phyloP scores from a whole-genome alignment of 2,797 vertebrate genomes.

The Propithecus perrieri region DNA sequence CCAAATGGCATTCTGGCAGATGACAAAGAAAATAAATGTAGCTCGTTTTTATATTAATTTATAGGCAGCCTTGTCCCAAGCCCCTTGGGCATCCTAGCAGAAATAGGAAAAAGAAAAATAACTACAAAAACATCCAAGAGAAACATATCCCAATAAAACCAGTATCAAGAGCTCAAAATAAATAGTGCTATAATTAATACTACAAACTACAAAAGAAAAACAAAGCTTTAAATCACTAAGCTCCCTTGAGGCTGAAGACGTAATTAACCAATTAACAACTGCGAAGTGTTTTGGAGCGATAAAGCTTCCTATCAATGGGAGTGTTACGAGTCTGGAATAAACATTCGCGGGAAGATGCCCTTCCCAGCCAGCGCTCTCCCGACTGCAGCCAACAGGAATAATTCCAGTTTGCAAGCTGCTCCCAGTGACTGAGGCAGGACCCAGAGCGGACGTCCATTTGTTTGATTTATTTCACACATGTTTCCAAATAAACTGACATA shows the following conservation, averaged over 20 bases:
- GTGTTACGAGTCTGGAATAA: not conserved
- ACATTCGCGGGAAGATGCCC: not conserved
- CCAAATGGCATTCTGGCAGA: constrained; percentile 71
- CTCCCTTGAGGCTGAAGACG: constrained; percentile 33
- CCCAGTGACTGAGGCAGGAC: not conserved
- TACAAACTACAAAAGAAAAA: constrained; percentile 56
- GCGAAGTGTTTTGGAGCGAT: constrained; percentile 1
- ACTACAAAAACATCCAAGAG: constrained; percentile 68
- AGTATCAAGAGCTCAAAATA: constrained; percentile 67
- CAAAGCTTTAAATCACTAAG: constrained; percentile 27
- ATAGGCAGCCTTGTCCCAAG: constrained; percentile 60
- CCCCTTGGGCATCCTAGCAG: constrained; percentile 58
- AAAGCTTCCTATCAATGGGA: not conserved
- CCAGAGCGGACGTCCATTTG: not conserved
- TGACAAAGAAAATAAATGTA: constrained; percentile 53
- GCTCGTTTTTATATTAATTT: constrained; percentile 74
- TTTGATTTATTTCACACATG: not conserved
- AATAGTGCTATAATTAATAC: constrained; percentile 36
- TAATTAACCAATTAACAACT: constrained; percentile 63
- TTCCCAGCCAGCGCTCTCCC: not conserved
- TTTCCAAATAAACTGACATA: constrained; percentile 39
- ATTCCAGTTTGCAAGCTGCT: not conserved
- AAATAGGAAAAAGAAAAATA: constrained; percentile 63
- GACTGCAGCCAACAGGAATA: not conserved
- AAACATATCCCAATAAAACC: constrained; percentile 60